Evolutionary conservation across 2,113 vertebrate species (phyloP).

Genomic region (Oncorhynchus tshawytscha): DNA sequence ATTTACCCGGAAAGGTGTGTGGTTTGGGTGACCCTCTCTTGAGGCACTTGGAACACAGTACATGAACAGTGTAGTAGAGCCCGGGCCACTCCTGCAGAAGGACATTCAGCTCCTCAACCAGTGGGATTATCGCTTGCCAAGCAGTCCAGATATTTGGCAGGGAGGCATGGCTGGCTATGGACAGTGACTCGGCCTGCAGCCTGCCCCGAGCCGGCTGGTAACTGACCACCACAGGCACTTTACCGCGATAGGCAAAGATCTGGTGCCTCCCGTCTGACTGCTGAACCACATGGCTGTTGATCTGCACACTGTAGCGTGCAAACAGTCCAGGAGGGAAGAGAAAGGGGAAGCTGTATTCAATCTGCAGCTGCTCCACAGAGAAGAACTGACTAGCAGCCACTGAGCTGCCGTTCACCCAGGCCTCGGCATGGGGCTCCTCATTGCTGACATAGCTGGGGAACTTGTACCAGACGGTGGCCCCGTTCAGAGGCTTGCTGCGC

Average conservation of each 20-base stretch:
- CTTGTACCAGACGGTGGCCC: constrained; percentile 86
- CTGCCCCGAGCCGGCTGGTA: constrained; percentile 78
- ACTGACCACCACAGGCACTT: constrained; percentile 93
- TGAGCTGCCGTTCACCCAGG: constrained; percentile 69
- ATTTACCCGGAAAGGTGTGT: constrained; percentile 91
- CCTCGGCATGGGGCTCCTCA: constrained; percentile 78
- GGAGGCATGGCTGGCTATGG: constrained; percentile 91
- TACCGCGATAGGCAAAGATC: constrained; percentile 92
- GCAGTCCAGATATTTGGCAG: constrained; percentile 99
- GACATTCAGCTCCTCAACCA: constrained; percentile 93
- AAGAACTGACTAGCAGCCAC: constrained; percentile 80
- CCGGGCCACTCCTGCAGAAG: constrained; percentile 96
- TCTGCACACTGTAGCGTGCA: constrained; percentile 90
- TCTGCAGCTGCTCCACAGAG: constrained; percentile 89
- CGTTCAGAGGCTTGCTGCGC: constrained; percentile 84
- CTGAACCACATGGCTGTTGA: constrained; percentile 93
- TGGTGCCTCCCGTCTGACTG: constrained; percentile 86
- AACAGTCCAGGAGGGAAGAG: constrained; percentile 93
- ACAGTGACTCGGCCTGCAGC: constrained; percentile 82
- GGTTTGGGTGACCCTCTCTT: constrained; percentile 91
- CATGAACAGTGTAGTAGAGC: constrained; percentile 89
- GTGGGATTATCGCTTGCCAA: constrained; percentile 94
- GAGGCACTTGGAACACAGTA: constrained; percentile 99
- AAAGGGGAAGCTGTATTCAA: constrained; percentile 93
- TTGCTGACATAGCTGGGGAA: constrained; percentile 93